Conservation (phyloP, 2,888 invertebrate genomes). For the Lydus trimaculatus region DNA sequence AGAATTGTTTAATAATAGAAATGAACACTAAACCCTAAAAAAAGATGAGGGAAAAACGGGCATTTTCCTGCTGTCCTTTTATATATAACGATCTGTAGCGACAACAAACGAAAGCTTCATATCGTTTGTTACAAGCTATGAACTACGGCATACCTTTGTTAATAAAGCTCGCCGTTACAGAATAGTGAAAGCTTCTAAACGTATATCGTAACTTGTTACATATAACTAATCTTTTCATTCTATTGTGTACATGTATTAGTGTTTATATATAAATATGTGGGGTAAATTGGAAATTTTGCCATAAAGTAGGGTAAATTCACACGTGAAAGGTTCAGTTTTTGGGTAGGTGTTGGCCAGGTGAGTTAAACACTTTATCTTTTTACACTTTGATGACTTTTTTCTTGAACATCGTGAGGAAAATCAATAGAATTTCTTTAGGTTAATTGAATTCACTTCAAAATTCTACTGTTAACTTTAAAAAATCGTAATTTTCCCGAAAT, state of each 20-base stretch:
- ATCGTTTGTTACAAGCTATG: not conserved
- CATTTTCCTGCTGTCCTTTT: not conserved
- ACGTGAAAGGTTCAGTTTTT: constrained; percentile 7
- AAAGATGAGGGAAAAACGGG: not conserved
- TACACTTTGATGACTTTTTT: not conserved
- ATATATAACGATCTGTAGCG: not conserved
- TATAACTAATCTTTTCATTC: not conserved
- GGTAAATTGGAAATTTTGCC: not conserved
- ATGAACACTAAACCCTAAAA: not conserved
- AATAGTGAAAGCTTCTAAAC: not conserved
- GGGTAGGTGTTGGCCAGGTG: constrained; percentile 24
- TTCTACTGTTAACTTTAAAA: not conserved
- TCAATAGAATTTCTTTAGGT: not conserved
- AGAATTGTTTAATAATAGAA: not conserved
- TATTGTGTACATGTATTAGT: not conserved
- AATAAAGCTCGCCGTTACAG: not conserved
- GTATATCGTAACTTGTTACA: constrained; percentile 2
- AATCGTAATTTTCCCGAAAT: too few species aligned
- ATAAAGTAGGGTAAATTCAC: not conserved
- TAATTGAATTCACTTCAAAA: not conserved
- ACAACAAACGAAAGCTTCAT: constrained; percentile 1
- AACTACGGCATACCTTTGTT: not conserved
- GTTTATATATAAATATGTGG: not conserved
- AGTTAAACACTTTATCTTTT: constrained; percentile 17
- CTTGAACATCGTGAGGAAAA: too few species aligned